Conservation (phyloP, 2,888 invertebrate species). For the Chouioia cunea region DNA sequence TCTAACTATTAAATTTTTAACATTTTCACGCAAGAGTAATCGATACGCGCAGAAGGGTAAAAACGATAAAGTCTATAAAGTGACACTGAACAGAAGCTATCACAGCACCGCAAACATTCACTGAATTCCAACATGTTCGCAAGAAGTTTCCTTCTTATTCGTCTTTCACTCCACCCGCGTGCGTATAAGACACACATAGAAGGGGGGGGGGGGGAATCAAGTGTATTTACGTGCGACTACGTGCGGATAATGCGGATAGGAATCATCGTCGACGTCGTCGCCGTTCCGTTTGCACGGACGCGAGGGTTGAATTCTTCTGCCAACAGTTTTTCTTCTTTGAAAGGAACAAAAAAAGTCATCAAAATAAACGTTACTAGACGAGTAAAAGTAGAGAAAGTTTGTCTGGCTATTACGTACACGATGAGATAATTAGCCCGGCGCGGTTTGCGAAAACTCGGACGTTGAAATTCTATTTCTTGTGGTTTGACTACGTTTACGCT, state of each 20-base stretch:
- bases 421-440: constrained; percentile 17
- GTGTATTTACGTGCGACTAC: constrained; percentile 32
- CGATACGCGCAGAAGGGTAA: too few relatives aligned
- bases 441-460: constrained; percentile 10
- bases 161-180: constrained; percentile 18
- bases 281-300: too few relatives aligned
- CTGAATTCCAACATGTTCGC: constrained; percentile 33
- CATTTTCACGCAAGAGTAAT: too few relatives aligned
- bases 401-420: not conserved
- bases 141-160: constrained; percentile 16
- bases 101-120: constrained; percentile 4
- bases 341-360: not conserved
- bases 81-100: constrained; percentile 27
- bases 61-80: not conserved
- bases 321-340: too few relatives aligned
- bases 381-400: not conserved
- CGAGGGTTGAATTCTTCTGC: too few relatives aligned
- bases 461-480: constrained; percentile 40
- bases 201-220: constrained; percentile 1
- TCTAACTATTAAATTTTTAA: too few relatives aligned
- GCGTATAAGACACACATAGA: too few relatives aligned
- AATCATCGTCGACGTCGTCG: constrained; percentile 1
- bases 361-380: not conserved
- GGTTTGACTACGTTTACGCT: constrained; percentile 17
- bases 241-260: constrained; percentile 45